These are phyloP conservation scores for Hylaeus anthracinus DNA, from an alignment of 1,140 invertebrate species.

Conservation along the genomic window DNA sequence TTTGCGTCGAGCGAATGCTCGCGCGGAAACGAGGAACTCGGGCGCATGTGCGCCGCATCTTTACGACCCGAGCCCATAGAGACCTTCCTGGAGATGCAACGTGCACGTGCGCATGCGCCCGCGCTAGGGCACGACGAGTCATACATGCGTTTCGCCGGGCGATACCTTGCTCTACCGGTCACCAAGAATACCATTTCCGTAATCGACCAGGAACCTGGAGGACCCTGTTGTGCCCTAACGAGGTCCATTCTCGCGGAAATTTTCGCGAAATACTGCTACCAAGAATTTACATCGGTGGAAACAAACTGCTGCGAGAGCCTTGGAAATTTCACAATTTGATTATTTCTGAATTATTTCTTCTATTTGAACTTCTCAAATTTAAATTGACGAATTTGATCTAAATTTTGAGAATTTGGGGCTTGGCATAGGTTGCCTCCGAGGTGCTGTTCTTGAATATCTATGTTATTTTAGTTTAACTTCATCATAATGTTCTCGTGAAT, in stretches of 20 bases:
- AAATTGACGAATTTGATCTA: no score
- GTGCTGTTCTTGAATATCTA: no score
- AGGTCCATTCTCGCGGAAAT: conserved; percentile 27
- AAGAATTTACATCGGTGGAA: neutral
- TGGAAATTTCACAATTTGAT: no score
- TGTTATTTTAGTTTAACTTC: no score
- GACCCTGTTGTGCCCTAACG: conserved; percentile 18
- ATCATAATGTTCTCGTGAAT: neutral
- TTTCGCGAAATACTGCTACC: conserved; percentile 6
- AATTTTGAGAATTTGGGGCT: no score
- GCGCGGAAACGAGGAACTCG: conserved; percentile 28
- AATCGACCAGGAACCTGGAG: conserved; percentile 22
- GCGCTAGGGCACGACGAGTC: neutral
- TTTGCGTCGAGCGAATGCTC: conserved; percentile 35
- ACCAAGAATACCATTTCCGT: conserved; percentile 36
- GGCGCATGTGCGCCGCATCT: conserved; percentile 32
- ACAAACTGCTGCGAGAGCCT: no score
- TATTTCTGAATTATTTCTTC: no score
- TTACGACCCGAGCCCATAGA: conserved; percentile 14
- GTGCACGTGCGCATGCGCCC: conserved; percentile 6
- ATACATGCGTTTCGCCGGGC: conserved; percentile 17
- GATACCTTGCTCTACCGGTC: conserved; percentile 26
- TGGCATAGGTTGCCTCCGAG: no score
- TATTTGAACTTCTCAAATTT: no score
- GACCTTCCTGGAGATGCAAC: conserved; percentile 21